phyloP scores from a whole-genome alignment of 2,113 vertebrate genomes.

The Notarius lentiginosus region DNA sequence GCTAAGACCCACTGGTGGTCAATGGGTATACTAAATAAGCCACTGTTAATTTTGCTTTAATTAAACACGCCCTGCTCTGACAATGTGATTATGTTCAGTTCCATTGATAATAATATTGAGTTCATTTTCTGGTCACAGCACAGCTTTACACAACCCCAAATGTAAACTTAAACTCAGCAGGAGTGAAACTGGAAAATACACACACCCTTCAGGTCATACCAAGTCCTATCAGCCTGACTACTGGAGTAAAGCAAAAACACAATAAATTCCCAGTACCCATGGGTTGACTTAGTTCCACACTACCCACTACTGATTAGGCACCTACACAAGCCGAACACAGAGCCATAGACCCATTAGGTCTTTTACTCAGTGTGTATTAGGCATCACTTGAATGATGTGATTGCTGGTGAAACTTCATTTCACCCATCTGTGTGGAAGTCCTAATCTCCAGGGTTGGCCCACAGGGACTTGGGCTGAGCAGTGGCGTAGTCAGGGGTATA shows the following conservation, averaged over 20 bases:
- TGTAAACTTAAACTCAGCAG: not conserved
- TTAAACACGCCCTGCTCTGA: not conserved
- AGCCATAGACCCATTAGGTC: slow-evolving; percentile 50
- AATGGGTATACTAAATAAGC: slow-evolving; percentile 22
- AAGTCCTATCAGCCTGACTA: not conserved
- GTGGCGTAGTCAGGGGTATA: not conserved
- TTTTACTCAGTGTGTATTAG: slow-evolving; percentile 60
- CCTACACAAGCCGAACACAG: slow-evolving; percentile 61
- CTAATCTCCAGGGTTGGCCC: slow-evolving; percentile 56
- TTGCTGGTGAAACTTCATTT: slow-evolving; percentile 65
- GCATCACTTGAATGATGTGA: slow-evolving; percentile 62
- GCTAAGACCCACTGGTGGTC: not conserved
- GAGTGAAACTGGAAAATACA: not conserved
- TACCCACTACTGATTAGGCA: slow-evolving; percentile 59
- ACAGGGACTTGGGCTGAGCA: slow-evolving; percentile 56
- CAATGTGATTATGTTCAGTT: not conserved
- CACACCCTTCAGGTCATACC: not conserved
- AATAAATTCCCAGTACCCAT: slow-evolving; percentile 43
- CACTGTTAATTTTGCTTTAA: slow-evolving; percentile 9
- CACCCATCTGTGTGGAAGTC: slow-evolving; percentile 62
- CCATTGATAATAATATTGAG: not conserved
- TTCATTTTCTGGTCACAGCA: not conserved
- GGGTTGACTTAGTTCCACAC: slow-evolving; percentile 59
- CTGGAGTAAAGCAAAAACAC: slow-evolving; percentile 2
- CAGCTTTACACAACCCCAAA: not conserved